Conservation (phyloP, 2,797 vertebrate species). For the Lycodopsis pacificus region DNA sequence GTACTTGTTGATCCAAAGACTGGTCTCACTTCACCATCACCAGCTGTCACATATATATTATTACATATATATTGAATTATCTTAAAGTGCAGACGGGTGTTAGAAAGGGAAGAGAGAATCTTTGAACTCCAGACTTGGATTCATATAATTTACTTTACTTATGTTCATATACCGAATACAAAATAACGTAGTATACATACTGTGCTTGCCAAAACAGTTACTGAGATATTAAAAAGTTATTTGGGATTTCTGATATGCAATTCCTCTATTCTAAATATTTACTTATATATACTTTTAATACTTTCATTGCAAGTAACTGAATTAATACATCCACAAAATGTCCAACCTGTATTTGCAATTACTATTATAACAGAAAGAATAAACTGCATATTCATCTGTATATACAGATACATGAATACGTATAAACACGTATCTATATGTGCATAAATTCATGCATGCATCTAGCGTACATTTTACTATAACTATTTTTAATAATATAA, state of each 20-base stretch:
- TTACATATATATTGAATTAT: conserved; percentile 33
- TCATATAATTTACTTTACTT: too few species aligned
- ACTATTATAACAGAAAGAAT: too few species aligned
- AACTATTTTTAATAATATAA: too few species aligned
- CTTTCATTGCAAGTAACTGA: not conserved
- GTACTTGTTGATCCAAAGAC: conserved; percentile 30
- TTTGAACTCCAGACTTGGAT: too few species aligned
- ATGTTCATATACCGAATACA: not conserved
- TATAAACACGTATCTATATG: not conserved
- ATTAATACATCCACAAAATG: not conserved
- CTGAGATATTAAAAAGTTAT: not conserved
- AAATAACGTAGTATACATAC: not conserved
- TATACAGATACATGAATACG: too few species aligned
- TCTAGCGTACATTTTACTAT: too few species aligned
- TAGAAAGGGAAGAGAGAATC: too few species aligned
- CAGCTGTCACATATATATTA: conserved; percentile 29
- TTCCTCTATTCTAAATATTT: not conserved
- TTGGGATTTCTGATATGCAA: not conserved
- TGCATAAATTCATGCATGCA: not conserved
- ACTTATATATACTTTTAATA: not conserved
- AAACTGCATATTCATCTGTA: too few species aligned
- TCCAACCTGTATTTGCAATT: too few species aligned
- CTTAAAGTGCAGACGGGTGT: conserved; percentile 19
- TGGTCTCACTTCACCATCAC: conserved; percentile 11
- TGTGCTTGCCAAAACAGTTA: not conserved